Evolutionary conservation across 1,140 invertebrate species (phyloP).

Genomic region (Trichomalopsis sarcophagae): DNA sequence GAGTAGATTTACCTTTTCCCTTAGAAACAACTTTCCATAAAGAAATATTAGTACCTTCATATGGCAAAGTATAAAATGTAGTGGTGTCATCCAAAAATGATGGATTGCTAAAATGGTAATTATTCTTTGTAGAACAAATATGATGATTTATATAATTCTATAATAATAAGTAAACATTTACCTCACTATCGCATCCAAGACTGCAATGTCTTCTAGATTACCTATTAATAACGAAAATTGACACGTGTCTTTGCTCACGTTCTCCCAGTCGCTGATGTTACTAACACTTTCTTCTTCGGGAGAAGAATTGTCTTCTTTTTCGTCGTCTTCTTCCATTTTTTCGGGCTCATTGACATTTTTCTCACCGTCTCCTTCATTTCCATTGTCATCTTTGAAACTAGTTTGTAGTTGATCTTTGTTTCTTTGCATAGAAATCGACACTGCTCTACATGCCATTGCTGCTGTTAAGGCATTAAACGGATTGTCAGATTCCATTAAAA

Average conservation of each 20-base stretch:
- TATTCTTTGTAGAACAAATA: slow-evolving; percentile 19
- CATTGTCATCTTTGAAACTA: slow-evolving; percentile 60
- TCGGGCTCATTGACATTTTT: slow-evolving; percentile 36
- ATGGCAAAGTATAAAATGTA: slow-evolving; percentile 74
- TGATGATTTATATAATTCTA: slow-evolving; percentile 34
- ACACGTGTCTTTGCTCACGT: slow-evolving; percentile 87
- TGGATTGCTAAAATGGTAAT: slow-evolving; percentile 65
- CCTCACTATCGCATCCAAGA: slow-evolving; percentile 83
- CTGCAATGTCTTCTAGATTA: slow-evolving; percentile 91
- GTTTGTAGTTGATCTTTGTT: slow-evolving; percentile 66
- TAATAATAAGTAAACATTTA: slow-evolving; percentile 66
- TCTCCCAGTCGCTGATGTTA: slow-evolving; percentile 83
- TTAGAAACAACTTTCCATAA: slow-evolving; percentile 84
- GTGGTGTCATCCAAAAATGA: slow-evolving; percentile 61
- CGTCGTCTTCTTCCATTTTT: slow-evolving; percentile 39
- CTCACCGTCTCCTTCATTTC: slow-evolving; percentile 50
- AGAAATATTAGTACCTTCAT: slow-evolving; percentile 81
- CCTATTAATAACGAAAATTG: slow-evolving; percentile 90
- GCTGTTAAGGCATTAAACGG: slow-evolving; percentile 84
- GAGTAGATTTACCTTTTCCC: slow-evolving; percentile 80
- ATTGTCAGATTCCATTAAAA: slow-evolving; percentile 81
- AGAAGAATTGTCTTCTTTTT: slow-evolving; percentile 50
- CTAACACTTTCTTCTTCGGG: slow-evolving; percentile 74
- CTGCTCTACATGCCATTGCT: slow-evolving; percentile 84
- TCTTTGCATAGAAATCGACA: slow-evolving; percentile 77